Percentiles rank a stretch among this genome's conserved stretches.
phyloP scores from a whole-genome alignment of 2,113 vertebrate genomes.

The Trichechus manatus region DNA sequence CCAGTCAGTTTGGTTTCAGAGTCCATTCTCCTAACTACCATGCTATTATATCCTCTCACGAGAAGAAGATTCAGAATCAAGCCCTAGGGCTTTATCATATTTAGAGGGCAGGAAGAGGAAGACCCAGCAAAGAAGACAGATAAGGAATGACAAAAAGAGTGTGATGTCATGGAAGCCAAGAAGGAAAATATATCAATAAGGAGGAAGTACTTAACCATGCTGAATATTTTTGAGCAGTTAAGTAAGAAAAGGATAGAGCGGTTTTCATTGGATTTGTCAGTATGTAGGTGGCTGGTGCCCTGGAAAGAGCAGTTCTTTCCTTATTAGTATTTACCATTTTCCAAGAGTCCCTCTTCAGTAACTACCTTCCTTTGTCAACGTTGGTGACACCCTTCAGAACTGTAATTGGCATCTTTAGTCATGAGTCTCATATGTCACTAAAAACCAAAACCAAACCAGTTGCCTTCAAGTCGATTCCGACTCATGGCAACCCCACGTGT shows the following conservation, averaged over 20 bases:
- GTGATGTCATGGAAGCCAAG: not conserved
- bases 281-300: not conserved
- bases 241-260: not conserved
- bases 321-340: constrained; percentile 44
- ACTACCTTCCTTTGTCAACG: constrained; percentile 41
- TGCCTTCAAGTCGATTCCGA: not conserved
- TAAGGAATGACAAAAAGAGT: not conserved
- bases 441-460: not conserved
- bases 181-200: not conserved
- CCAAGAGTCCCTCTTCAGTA: not conserved
- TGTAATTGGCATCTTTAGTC: not conserved
- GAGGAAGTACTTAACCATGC: not conserved
- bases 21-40: constrained; percentile 28
- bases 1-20: not conserved
- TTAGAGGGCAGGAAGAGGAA: not conserved
- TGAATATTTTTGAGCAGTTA: constrained; percentile 38
- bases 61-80: constrained; percentile 8
- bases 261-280: constrained; percentile 17
- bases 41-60: not conserved
- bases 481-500: not conserved
- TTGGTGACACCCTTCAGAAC: not conserved
- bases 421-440: constrained; percentile 44
- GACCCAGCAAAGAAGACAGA: not conserved
- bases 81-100: not conserved
- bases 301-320: not conserved